Base-by-base conservation (phyloP, 2,113 vertebrate genomes). In the Leptodactylus fuscus region DNA sequence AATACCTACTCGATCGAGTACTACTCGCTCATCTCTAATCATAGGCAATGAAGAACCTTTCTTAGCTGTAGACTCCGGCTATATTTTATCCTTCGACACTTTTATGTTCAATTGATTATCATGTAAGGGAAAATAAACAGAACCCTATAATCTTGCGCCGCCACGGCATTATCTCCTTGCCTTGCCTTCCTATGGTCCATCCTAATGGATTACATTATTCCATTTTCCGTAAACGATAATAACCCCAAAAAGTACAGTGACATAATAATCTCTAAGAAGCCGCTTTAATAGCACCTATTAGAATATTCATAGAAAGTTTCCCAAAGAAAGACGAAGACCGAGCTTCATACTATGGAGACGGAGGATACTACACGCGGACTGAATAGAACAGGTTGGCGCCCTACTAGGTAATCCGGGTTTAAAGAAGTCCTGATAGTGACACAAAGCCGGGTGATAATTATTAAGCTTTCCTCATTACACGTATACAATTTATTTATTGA, bases 401-500 rank as follows among this genome's bases (percentile, higher is more conserved):
- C 88, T 85, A 34, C 78, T 60, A 55, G 83, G 87, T 78, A 74
- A 84, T 77, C 27, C 84, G 78, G 32, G 82, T 88, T 89, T 92
- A 91, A 90, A 86, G 87, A 93, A 92, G 91, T 89, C 91, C 90
- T 89, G 89, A 91, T 92, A 90, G 92, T 93, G 93, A 93, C 91
- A 92, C 87, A 88, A 78, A 85, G 75, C 32, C 41, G 58, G 22
- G 32, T 85, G 92, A 93, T 93, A 93, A 94, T 94, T 93, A 93
- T 71, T 87, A 93, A 94, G 92, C 93, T 92, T 91, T 91, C 91
- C 87, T 91, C 34, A 58, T 94, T 93, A 91, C 94, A 93, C 94
- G 94, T 95, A 91, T 93, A 91, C 88, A 70, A 89, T 92, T 89
- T 95, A 95, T 95, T 94, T 94, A 94, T 94, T 92, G 94, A 94